Evolutionary conservation across 1,140 invertebrate genomes (phyloP), one percentile per base, ranked within the genome.

Genomic region (Drosophila parvula): DNA sequence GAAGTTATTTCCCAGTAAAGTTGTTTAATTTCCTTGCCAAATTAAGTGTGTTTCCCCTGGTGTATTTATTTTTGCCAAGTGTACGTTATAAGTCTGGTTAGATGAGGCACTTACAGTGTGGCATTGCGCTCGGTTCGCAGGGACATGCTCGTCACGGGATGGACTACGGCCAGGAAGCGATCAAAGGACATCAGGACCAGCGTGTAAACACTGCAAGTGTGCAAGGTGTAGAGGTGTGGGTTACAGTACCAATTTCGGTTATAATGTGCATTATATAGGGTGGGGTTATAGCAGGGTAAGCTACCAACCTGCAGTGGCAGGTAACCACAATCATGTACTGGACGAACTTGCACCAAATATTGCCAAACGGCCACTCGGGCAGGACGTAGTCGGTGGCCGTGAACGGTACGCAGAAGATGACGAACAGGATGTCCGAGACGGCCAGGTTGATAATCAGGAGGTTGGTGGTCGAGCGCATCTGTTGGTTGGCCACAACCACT

Each of bases 101-200:
- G 27, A 38, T 40, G 43, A 22, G 30, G 22, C 96, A 96, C 95
- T 48, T 28, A 48, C 8, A 94, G 78, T 34, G 93, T 90, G 0
- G 98, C 97, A 92, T 99, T 98, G 47, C 94, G 94, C 91, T 98
- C 96, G 2, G 96, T 99, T 57, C 98, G 94, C 71, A 95, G 95
- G 0, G 96, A 96, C 95, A 98, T 98, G 51, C 97, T 98, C 2
- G 95, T 94, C 60, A 99, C 97, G 0, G 98, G 97, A 92, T 98
- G 97, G 0, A 98, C 98, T 10, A 99, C 98, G 22, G 98, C 98
- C 83, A 99, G 93, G 92, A 98, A 99, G 73, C 98, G 95, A 92
- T 99, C 98, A 27, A 98, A 92, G 16, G 97, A 98, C 98, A 99
- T 99, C 45, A 99, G 94, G 0, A 99, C 97, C 27, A 99, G 93